Conservation (phyloP, 2,113 vertebrate species). For the Sula dactylatra region DNA sequence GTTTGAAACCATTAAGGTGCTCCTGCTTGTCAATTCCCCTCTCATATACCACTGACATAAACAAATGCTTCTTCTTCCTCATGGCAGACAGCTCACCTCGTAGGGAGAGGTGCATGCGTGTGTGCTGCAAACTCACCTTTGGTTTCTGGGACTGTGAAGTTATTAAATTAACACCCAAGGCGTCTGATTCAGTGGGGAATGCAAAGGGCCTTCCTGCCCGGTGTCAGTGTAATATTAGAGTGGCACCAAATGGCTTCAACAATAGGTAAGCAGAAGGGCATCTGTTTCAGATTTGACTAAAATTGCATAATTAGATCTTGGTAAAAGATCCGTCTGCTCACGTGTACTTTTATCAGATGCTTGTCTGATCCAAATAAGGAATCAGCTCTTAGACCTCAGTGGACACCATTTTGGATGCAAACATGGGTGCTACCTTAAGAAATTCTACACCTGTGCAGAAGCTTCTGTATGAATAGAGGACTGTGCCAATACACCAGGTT, state of each 20-base stretch:
- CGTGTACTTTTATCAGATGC: conserved; percentile 4
- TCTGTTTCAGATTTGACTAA: conserved; percentile 79
- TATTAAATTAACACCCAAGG: conserved; percentile 70
- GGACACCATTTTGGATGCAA: neutral
- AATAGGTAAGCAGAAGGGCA: conserved; percentile 74
- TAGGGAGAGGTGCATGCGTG: neutral
- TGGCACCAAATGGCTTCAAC: conserved; percentile 73
- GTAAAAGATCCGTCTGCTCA: conserved; percentile 62
- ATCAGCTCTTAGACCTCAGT: neutral
- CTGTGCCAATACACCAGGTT: neutral
- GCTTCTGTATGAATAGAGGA: neutral
- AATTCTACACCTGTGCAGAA: neutral
- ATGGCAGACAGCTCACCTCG: neutral
- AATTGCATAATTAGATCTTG: conserved; percentile 77
- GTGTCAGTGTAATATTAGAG: conserved; percentile 73
- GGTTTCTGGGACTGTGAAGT: neutral
- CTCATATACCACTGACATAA: conserved; percentile 36
- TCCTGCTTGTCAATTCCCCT: conserved; percentile 66
- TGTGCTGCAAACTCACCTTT: neutral
- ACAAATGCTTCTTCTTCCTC: conserved; percentile 44
- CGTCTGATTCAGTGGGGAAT: conserved; percentile 51
- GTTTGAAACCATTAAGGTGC: conserved; percentile 73
- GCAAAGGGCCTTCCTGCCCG: conserved; percentile 52
- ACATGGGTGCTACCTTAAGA: neutral
- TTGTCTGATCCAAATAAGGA: neutral